Percentiles rank a stretch among this genome's conserved stretches.
phyloP scores from a whole-genome alignment of 2,113 vertebrate genomes.

The Laticauda laticaudata region DNA sequence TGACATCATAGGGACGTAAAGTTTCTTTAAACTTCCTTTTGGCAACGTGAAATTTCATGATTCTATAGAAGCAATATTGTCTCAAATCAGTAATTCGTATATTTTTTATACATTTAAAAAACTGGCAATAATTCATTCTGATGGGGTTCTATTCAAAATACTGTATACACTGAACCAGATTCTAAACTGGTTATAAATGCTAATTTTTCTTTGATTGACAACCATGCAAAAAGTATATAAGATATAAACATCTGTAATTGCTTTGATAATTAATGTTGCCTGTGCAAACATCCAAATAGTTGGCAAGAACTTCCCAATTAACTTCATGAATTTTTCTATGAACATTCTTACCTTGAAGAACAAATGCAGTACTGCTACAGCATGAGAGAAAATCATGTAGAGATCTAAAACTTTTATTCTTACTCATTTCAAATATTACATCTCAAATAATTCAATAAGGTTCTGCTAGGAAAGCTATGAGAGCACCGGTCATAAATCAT shows the following conservation, averaged over 20 bases:
- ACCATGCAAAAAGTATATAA: not conserved
- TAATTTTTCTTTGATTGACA: not conserved
- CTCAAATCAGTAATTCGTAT: conserved; percentile 16
- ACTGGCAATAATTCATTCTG: not conserved
- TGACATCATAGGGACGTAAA: conserved; percentile 92
- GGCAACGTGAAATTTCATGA: conserved; percentile 98
- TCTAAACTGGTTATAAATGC: not conserved
- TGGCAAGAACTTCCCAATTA: not conserved
- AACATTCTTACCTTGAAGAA: not conserved
- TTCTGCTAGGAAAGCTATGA: not conserved
- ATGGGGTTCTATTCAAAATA: not conserved
- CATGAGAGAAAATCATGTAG: not conserved
- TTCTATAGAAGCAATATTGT: conserved; percentile 70
- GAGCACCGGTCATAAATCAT: not conserved
- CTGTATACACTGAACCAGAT: not conserved
- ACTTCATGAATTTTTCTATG: not conserved
- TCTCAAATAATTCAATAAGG: not conserved
- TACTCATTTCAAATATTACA: not conserved
- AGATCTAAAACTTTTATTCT: not conserved
- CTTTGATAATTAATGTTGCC: not conserved
- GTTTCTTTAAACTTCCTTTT: conserved; percentile 98
- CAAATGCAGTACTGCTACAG: not conserved
- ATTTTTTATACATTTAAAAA: conserved; percentile 4
- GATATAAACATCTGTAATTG: not conserved
- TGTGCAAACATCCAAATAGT: not conserved